phyloP scores from a whole-genome alignment of 2,797 vertebrate species.

The Valencia hispanica region DNA sequence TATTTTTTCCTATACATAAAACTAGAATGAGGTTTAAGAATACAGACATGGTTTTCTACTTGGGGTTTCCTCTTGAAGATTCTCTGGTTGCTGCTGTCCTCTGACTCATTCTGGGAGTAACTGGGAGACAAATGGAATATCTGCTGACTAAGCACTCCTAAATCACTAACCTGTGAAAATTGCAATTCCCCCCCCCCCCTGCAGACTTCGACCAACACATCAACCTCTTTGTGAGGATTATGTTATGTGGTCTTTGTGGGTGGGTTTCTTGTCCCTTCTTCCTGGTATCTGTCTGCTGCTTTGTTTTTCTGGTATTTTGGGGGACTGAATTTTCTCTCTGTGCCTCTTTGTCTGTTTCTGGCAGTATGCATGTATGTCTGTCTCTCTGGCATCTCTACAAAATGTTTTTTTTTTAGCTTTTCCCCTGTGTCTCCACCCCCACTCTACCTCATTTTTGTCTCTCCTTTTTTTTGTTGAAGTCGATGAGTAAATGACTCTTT shows the following conservation, averaged over 20 bases:
- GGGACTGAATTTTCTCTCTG: constrained; percentile 31
- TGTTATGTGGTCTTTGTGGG: constrained; percentile 31
- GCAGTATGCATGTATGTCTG: constrained; percentile 42
- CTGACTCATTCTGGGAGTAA: constrained; percentile 32
- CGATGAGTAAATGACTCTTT: constrained; percentile 71
- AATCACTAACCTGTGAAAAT: constrained; percentile 41
- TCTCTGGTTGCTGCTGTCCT: constrained; percentile 13
- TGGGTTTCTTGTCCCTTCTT: constrained; percentile 18
- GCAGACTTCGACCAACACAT: constrained; percentile 45
- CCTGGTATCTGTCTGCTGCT: constrained; percentile 3
- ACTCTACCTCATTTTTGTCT: constrained; percentile 33
- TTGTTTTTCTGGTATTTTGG: constrained; percentile 48
- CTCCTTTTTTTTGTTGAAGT: constrained; percentile 37
- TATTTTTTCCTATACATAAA: background rate
- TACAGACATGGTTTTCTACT: background rate
- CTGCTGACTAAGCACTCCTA: constrained; percentile 63
- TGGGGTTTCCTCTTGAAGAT: background rate
- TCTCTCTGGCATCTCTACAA: constrained; percentile 51
- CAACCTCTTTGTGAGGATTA: constrained; percentile 36
- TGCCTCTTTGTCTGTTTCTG: constrained; percentile 59
- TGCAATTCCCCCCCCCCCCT: constrained; percentile 48
- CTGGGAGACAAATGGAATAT: constrained; percentile 33
- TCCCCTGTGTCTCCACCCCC: constrained; percentile 49
- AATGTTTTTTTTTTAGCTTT: constrained; percentile 63
- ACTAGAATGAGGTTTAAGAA: background rate